Base-by-base conservation (phyloP, 2,113 vertebrate species). In the Ictalurus furcatus region DNA sequence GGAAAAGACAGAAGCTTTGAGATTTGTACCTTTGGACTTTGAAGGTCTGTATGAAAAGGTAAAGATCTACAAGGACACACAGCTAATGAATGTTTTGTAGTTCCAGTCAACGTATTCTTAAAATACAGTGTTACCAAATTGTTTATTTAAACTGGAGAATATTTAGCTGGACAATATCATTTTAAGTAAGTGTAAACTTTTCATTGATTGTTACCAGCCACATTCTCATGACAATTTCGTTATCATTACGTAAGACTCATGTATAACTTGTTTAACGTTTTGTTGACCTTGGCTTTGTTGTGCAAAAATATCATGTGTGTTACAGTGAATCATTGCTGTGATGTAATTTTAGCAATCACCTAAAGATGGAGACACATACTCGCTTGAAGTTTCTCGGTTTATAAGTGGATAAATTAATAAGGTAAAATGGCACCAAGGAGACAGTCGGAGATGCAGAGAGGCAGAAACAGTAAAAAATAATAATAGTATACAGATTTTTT, bases 301-400 rank as follows among this genome's bases (percentile, higher is more conserved):
- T 81, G 13, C 13, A 54, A 56, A 30, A 16, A 74, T 1, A 12
- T 52, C 25, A 5, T 37, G 40, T 48, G 1, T 78, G 21, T 48
- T 78, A 44, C 21, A 78, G 40, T 11, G 40, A 78, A 78, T 79
- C 44, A 14, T 34, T 40, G 56, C 21, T 37, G 56, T 61, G 56
- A 61, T 65, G 40, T 67, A 16, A 44, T 65, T 85, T 61, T 67
- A 8, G 14, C 11, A 17, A 67, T 6, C 3, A 65, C 83, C 61
- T 28, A 25, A n/a, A 28, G 83, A 67, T 85, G 83, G 83, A 25
- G 34, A 63, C 59, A 52, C 1, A 85, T 28, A 65, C 83, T 85
- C 61, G 3, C 13, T 54, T 79, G 40, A 17, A 76, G 73, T 76
- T 44, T 63, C 21, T 63, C 4, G 11, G 7, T 17, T n/a, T 58